phyloP scores from a whole-genome alignment of 2,888 invertebrate genomes.

The Rhopalosiphum nymphaeae region DNA sequence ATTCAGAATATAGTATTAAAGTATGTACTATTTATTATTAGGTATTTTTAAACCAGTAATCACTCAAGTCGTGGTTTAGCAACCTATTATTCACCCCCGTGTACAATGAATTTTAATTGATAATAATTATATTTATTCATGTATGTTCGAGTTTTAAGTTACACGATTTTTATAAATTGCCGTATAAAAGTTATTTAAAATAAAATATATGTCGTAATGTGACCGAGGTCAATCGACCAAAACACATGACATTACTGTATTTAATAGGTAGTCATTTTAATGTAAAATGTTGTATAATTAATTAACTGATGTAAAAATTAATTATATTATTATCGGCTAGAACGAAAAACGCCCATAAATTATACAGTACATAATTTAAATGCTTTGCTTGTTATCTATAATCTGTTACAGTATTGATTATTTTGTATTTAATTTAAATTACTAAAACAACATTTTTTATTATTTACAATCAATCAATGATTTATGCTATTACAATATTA shows the following conservation, averaged over 20 bases:
- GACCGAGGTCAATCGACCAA: background rate
- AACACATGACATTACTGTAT: background rate
- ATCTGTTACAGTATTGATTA: background rate
- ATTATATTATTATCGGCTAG: background rate
- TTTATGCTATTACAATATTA: background rate
- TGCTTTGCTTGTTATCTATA: background rate
- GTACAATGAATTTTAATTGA: background rate
- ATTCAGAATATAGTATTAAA: too few species aligned
- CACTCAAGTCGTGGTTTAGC: too few species aligned
- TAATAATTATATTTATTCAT: background rate
- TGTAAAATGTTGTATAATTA: background rate
- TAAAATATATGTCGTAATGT: background rate
- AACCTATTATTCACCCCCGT: background rate
- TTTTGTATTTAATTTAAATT: background rate
- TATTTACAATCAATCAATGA: background rate
- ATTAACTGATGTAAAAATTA: background rate
- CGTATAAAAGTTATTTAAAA: background rate
- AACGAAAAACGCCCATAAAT: background rate
- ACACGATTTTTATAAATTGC: background rate
- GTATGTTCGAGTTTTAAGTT: background rate
- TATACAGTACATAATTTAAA: background rate
- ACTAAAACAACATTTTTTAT: background rate
- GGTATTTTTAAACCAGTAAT: too few species aligned
- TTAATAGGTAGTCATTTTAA: background rate
- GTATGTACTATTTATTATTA: too few species aligned